Evolutionary conservation across 2,888 invertebrate species (phyloP).

Genomic region (Leucophenga maculata): DNA sequence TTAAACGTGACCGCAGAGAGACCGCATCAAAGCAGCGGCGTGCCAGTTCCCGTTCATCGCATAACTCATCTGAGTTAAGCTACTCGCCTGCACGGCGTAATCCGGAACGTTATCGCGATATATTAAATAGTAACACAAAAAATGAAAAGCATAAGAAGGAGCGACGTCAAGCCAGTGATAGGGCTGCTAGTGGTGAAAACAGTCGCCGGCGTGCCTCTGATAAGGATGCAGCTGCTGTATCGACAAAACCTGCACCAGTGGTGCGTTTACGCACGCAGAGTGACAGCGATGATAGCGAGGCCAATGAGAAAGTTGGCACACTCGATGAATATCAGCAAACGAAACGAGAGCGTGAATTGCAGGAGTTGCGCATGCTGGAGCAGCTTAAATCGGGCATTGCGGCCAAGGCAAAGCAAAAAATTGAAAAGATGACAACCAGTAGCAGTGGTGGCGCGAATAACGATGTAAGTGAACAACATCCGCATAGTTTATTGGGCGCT

Average conservation of each 20-base stretch:
- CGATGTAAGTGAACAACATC: constrained; percentile 62
- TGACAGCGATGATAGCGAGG: constrained; percentile 73
- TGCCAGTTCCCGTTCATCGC: constrained; percentile 40
- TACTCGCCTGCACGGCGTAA: constrained; percentile 81
- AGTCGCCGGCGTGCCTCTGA: constrained; percentile 12
- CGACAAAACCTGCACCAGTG: constrained; percentile 70
- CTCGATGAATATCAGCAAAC: constrained; percentile 73
- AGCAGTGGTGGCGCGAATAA: constrained; percentile 34
- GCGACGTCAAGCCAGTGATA: constrained; percentile 35
- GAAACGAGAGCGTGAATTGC: constrained; percentile 77
- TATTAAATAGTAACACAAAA: constrained; percentile 66
- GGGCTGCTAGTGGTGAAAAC: constrained; percentile 22
- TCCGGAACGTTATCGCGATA: constrained; percentile 80
- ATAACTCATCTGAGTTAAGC: constrained; percentile 74
- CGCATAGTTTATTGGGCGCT: constrained; percentile 19
- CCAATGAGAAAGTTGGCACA: constrained; percentile 73
- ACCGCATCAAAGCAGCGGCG: constrained; percentile 44
- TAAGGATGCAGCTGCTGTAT: background rate
- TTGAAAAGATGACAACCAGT: constrained; percentile 70
- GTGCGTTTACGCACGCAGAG: constrained; percentile 77
- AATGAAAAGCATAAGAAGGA: constrained; percentile 40
- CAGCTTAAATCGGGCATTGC: constrained; percentile 78
- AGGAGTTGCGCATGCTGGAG: constrained; percentile 80
- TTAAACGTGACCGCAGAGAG: constrained; percentile 24
- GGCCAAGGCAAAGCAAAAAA: constrained; percentile 81